Percentiles rank a stretch among this genome's conserved stretches.
phyloP scores from a whole-genome alignment of 1,140 invertebrate genomes.

The Pteromalus puparum region DNA sequence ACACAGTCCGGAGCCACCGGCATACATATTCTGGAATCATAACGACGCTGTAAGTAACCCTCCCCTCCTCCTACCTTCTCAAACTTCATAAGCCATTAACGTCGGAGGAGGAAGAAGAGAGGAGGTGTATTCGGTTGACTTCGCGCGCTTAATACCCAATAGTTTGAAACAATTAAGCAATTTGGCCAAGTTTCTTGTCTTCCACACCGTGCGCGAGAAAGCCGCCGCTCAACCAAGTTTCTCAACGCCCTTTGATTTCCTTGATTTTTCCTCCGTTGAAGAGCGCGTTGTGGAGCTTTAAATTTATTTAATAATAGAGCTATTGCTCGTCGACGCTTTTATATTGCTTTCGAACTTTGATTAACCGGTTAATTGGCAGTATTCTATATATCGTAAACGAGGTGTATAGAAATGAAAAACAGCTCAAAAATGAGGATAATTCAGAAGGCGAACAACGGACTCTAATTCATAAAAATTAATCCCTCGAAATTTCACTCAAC shows the following conservation, averaged over 20 bases:
- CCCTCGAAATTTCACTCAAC: neutral
- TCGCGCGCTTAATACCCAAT: slow-evolving; percentile 29
- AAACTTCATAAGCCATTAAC: slow-evolving; percentile 51
- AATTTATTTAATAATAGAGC: slow-evolving; percentile 15
- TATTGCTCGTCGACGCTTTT: neutral
- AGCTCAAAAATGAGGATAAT: too few species aligned
- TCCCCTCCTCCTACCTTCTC: neutral
- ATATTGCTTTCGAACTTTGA: neutral
- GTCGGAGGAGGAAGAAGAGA: neutral
- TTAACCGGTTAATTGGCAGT: neutral
- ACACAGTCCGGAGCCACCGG: slow-evolving; percentile 92
- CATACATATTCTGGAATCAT: slow-evolving; percentile 95
- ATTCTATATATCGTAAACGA: neutral
- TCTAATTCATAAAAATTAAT: neutral
- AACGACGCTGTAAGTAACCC: slow-evolving; percentile 86
- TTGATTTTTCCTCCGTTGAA: neutral
- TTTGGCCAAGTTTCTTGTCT: slow-evolving; percentile 34
- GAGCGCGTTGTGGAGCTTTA: neutral
- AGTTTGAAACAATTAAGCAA: slow-evolving; percentile 48
- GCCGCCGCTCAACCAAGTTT: neutral
- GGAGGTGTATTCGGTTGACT: slow-evolving; percentile 4
- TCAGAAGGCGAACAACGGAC: too few species aligned
- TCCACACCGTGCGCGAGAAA: neutral
- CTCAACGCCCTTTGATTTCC: slow-evolving; percentile 21
- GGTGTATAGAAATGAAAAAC: neutral